A percentile compares a stretch with the other conserved stretches of the same genome.
These are phyloP conservation scores for Campylomormyrus tamandua DNA, from an alignment of 2,113 vertebrate genomes.

Conservation along the genomic window DNA sequence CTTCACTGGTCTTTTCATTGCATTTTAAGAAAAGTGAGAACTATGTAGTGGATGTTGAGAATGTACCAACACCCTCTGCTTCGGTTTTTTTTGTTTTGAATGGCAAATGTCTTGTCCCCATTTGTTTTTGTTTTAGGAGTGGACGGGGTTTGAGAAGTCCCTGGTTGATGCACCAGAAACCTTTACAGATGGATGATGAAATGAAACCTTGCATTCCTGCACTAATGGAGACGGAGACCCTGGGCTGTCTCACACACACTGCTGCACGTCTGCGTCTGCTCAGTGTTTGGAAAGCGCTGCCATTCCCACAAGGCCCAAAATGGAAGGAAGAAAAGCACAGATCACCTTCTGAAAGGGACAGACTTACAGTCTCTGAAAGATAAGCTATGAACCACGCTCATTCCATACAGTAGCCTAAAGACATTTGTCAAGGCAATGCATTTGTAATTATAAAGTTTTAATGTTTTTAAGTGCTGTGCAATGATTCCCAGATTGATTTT, in stretches of 20 bases:
- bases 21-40: not conserved
- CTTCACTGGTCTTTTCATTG: not conserved
- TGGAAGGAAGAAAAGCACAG: not conserved
- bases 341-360: not conserved
- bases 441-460: not conserved
- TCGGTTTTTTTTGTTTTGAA: not conserved
- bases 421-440: not conserved
- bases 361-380: not conserved
- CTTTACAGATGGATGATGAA: not conserved
- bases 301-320: not conserved
- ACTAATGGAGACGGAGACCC: not conserved
- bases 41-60: not conserved
- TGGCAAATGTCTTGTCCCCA: not conserved
- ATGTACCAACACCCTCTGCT: not conserved
- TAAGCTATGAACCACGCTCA: not conserved
- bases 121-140: not conserved
- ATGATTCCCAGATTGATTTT: not conserved
- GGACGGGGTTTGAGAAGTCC: not conserved
- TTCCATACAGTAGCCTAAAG: not conserved
- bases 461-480: slow-evolving; percentile 1
- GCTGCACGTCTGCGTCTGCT: not conserved
- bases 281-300: not conserved
- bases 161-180: not conserved
- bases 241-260: slow-evolving; percentile 5
- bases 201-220: not conserved